Percentiles rank a stretch among this genome's conserved stretches.
These are phyloP conservation scores for Chrysogorgia sp. DNA, from an alignment of 92 coral and sea anemone genomes.

Conservation along the genomic window DNA sequence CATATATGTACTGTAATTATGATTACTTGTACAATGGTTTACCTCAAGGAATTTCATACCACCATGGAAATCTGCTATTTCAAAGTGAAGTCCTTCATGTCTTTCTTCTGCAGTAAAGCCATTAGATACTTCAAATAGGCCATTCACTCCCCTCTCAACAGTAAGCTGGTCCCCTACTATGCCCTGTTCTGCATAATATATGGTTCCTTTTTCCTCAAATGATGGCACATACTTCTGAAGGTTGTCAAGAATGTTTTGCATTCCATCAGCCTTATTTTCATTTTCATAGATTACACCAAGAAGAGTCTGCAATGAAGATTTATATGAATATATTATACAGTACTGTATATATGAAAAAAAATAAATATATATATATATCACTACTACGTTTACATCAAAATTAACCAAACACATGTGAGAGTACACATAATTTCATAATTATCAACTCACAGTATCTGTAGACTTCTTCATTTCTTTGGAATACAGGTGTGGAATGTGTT, in stretches of 20 bases:
- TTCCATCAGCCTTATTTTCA: slow-evolving; percentile 22
- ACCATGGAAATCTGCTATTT: slow-evolving; percentile 70
- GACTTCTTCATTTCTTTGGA: slow-evolving; percentile 25
- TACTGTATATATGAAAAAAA: no score
- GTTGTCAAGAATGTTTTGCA: slow-evolving; percentile 10
- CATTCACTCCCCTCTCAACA: slow-evolving; percentile 71
- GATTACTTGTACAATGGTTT: no score
- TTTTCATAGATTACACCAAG: slow-evolving; percentile 26
- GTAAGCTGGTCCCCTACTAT: slow-evolving; percentile 69
- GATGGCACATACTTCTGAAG: slow-evolving; percentile 18
- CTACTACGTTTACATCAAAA: no score
- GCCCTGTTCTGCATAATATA: slow-evolving; percentile 58
- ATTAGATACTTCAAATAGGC: slow-evolving; percentile 63
- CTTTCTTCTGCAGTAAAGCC: slow-evolving; percentile 73
- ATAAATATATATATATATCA: no score
- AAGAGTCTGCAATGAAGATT: slow-evolving; percentile 9
- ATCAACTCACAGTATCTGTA: slow-evolving; percentile 1
- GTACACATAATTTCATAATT: not conserved
- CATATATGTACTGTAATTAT: not conserved
- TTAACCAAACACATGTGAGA: no score
- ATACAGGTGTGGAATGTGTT: slow-evolving; percentile 36
- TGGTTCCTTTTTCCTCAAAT: slow-evolving; percentile 54
- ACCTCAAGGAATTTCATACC: slow-evolving; percentile 70
- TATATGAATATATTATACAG: not conserved
- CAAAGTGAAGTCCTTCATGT: slow-evolving; percentile 70